Evolutionary conservation across 2,113 vertebrate genomes (phyloP), one percentile per base, ranked within the genome.

Genomic region (Microtus ochrogaster): DNA sequence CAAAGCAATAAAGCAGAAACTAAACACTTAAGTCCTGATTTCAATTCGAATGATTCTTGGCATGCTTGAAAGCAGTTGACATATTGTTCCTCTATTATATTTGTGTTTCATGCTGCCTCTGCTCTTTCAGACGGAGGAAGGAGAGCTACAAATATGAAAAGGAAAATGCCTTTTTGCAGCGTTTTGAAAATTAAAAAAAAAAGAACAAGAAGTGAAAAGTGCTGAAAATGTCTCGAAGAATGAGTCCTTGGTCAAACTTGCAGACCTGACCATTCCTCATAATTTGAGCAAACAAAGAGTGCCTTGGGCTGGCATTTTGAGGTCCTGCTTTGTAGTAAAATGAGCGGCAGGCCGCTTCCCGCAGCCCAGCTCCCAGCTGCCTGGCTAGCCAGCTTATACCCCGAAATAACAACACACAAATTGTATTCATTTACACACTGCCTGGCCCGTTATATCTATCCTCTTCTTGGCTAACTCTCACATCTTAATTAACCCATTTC

Each of bases 11-110:
- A 90, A 73, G 61, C 5, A 86, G 39, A 61, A 7, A 16, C 2
- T 22, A 44, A 85, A 74, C 4, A 74, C 36, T 52, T 83, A 78
- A 73, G 87, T 26, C 22, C 33, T 92, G 17, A 73, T 85, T 89
- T 95, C 72, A 93, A 74, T 87, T 88, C 22, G 24, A 94, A 7
- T 63, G 65, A 66, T 93, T 90, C 14, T 26, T 84, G 58, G 49
- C 93, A 47, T 84, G 79, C 36, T 11, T 93, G 92, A 90, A 96
- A 85, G 86, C n/a, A 68, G 58, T 61, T 77, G 94, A 81, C 91
- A 78, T 77, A 85, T 61, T 84, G 19, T 84, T 93, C 24, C 16
- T 79, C 44, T 95, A 47, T 92, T 91, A 78, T 91, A 87, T 84
- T 92, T 91, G 52, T 96, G 52, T 92, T 96, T 89, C 58, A 68